Evolutionary conservation across 2,113 vertebrate genomes (phyloP), one percentile per base, ranked within the genome.

Genomic region (Saimiri boliviensis): DNA sequence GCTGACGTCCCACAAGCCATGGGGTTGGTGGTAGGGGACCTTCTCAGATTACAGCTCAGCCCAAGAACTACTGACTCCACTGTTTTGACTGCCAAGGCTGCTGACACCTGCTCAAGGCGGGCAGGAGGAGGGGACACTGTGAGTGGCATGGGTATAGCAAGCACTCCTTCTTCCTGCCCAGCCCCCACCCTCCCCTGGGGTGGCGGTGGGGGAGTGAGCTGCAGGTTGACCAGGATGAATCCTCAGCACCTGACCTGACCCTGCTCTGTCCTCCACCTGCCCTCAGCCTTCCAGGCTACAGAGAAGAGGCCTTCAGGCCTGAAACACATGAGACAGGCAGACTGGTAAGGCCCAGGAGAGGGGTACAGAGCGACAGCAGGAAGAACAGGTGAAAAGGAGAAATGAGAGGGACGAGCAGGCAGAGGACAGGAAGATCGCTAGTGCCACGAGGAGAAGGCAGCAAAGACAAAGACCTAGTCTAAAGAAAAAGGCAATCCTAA

Each of bases 1-100:
- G 63, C 8, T 19, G 81, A 56, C 77, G 73, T 86, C 86, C 81
- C 85, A 89, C 35, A 56, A 79, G 37, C 71, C 82, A 86, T 89
- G 40, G 71, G 45, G 83, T 76, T 76, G 14, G 5, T 63, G 60
- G 60, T 6, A 11, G 27, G 60, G 60, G 27, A 63, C 12, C 20
- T 4, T 66, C 93, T 97, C 80, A 1, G 89, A 82, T 98, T 97
- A 96, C 94, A 63, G 54, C 63, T 84, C 83, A 40, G 63, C 86
- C 86, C 77, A 60, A 45, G 73, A 8, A 82, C 27, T 32, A 92
- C 93, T 96, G 93, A 95, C 49, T 37, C 83, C 58, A 37, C 81
- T 30, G 23, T n/a, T 76, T 58, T 37, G 10, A 79, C 79, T 89
- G 89, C 95, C 89, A 94, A 91, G 56, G 49, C 58, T 12, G 32